Percentiles rank a stretch among this genome's conserved stretches.
Conservation (phyloP, 2,888 invertebrate genomes). For the Anarsia innoxiella region DNA sequence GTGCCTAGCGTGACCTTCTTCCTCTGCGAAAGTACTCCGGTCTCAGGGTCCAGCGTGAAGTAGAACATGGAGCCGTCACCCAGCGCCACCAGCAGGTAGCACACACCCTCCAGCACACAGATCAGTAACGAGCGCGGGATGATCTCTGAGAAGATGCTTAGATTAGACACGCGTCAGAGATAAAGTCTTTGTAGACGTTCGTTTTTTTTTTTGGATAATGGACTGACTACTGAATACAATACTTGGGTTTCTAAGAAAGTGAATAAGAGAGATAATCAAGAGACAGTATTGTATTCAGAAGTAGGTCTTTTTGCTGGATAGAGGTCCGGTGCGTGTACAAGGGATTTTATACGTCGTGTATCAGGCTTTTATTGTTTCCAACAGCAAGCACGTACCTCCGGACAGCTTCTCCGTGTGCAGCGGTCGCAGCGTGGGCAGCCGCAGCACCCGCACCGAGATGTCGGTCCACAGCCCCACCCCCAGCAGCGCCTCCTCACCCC, state of each 20-base stretch:
- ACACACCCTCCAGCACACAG: slow-evolving; percentile 94
- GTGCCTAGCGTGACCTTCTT: slow-evolving; percentile 98
- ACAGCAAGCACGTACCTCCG: slow-evolving; percentile 86
- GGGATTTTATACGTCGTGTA: too few species aligned
- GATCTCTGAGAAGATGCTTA: too few species aligned
- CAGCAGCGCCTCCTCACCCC: slow-evolving; percentile 78
- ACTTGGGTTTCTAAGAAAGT: too few species aligned
- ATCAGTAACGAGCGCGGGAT: slow-evolving; percentile 97
- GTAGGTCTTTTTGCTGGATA: too few species aligned
- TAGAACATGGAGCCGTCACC: slow-evolving; percentile 99
- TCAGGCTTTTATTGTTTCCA: too few species aligned
- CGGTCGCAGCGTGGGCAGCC: slow-evolving; percentile 85
- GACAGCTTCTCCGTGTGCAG: slow-evolving; percentile 91
- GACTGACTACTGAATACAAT: too few species aligned
- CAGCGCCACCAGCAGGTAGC: slow-evolving; percentile 92
- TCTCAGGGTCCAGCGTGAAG: slow-evolving; percentile 86
- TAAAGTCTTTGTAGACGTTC: too few species aligned
- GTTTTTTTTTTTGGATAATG: too few species aligned
- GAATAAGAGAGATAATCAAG: too few species aligned
- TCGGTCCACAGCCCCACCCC: slow-evolving; percentile 99
- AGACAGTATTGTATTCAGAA: too few species aligned
- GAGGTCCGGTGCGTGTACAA: too few species aligned
- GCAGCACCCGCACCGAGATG: slow-evolving; percentile 91
- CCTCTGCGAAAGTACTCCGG: slow-evolving; percentile 86
- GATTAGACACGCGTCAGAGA: too few species aligned